These are phyloP conservation scores for Oenanthe melanoleuca DNA, from an alignment of 2,113 vertebrate genomes.

Conservation along the genomic window DNA sequence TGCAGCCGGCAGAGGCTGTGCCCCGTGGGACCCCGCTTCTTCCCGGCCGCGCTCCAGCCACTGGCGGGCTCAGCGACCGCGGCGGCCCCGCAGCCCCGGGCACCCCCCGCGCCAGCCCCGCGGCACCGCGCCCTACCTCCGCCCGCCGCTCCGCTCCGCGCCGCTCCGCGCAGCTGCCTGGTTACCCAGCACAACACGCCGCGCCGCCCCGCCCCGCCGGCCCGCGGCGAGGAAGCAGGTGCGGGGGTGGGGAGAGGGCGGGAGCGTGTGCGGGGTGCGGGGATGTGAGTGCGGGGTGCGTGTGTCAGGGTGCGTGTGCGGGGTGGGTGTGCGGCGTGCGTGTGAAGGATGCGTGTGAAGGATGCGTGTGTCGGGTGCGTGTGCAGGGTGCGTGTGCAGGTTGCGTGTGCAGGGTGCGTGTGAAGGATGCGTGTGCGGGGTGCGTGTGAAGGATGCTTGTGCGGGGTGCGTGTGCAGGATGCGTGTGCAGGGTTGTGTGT, in stretches of 20 bases:
- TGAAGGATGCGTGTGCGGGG: too few species aligned
- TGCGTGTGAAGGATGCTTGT: too few species aligned
- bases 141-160: background rate
- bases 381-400: too few species aligned
- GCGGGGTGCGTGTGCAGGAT: background rate
- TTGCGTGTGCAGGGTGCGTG: too few species aligned
- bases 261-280: background rate
- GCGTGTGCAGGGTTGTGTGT: too few species aligned
- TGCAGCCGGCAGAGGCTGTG: background rate
- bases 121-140: background rate
- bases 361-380: background rate
- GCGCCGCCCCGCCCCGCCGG: background rate
- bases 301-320: background rate
- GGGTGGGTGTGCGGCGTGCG: too few species aligned
- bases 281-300: background rate
- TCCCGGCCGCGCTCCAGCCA: background rate
- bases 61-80: background rate
- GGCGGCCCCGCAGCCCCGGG: background rate
- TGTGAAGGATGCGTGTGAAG: background rate
- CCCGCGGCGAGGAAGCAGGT: background rate
- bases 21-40: background rate
- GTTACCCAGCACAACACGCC: conserved; percentile 19
- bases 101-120: too few species aligned
- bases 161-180: conserved; percentile 23
- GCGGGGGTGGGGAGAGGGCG: background rate